phyloP scores from a whole-genome alignment of 2,888 invertebrate species.

The Anarsia innoxiella region DNA sequence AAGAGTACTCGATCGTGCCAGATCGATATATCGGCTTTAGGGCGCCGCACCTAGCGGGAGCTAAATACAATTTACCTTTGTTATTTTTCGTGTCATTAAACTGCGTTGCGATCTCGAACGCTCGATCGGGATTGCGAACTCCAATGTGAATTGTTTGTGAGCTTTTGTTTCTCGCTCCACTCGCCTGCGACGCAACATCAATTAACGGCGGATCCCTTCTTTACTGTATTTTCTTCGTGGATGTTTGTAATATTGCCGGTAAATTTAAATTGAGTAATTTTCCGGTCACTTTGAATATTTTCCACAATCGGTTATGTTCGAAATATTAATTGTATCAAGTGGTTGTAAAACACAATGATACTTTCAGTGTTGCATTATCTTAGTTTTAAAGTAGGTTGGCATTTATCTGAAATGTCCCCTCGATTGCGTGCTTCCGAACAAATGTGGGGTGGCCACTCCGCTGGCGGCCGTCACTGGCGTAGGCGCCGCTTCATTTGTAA shows the following conservation, averaged over 20 bases:
- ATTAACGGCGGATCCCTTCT: constrained; percentile 66
- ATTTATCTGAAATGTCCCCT: constrained; percentile 50
- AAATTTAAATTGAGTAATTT: constrained; percentile 52
- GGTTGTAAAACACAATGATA: no score
- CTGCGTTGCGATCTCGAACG: constrained; percentile 72
- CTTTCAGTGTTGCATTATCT: constrained; percentile 36
- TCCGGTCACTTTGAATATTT: no score
- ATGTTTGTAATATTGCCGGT: constrained; percentile 51
- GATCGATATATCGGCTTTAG: constrained; percentile 59
- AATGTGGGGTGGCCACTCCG: constrained; percentile 48
- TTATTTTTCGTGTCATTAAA: constrained; percentile 76
- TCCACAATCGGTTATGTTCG: constrained; percentile 7
- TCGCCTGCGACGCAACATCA: constrained; percentile 70
- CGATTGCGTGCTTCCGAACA: constrained; percentile 54
- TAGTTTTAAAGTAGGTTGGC: constrained; percentile 43
- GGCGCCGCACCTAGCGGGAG: constrained; percentile 58
- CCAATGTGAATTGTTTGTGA: constrained; percentile 73
- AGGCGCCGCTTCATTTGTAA: constrained; percentile 64
- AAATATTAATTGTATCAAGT: no score
- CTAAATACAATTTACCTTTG: constrained; percentile 76
- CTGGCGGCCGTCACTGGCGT: constrained; percentile 41
- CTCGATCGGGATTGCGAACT: constrained; percentile 71
- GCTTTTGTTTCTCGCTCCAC: constrained; percentile 69
- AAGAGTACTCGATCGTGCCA: constrained; percentile 42
- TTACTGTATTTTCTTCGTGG: constrained; percentile 65